phyloP scores from a whole-genome alignment of 2,888 invertebrate genomes.

The Amphimallon solstitiale region DNA sequence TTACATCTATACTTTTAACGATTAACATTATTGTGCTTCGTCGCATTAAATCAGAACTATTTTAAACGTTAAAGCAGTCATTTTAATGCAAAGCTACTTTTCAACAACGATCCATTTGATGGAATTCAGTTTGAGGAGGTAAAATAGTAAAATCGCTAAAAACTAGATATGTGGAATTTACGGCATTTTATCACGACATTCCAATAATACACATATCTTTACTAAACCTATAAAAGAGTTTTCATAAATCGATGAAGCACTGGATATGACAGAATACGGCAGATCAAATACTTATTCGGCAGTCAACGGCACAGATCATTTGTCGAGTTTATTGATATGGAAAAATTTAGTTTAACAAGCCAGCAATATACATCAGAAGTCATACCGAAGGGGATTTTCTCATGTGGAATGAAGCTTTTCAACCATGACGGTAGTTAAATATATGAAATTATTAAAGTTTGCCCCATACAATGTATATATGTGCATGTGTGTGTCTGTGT shows the following conservation, averaged over 20 bases:
- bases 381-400: not conserved
- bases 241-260: slow-evolving; percentile 24
- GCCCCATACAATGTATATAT: no score
- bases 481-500: no score
- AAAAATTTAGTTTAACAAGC: slow-evolving; percentile 31
- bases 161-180: slow-evolving; percentile 20
- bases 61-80: no score
- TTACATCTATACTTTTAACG: no score
- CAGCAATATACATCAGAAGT: slow-evolving; percentile 4
- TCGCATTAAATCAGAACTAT: no score
- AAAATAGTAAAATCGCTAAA: slow-evolving; percentile 4
- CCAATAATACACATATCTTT: slow-evolving; percentile 13
- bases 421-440: no score
- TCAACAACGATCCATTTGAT: no score
- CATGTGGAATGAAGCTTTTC: not conserved
- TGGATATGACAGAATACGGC: slow-evolving; percentile 25
- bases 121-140: not conserved
- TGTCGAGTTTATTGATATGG: slow-evolving; percentile 22
- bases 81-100: no score
- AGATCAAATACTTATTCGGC: slow-evolving; percentile 25
- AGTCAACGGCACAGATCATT: slow-evolving; percentile 28
- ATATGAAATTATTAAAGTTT: not conserved
- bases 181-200: slow-evolving; percentile 22
- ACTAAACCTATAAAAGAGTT: slow-evolving; percentile 14
- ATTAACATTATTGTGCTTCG: no score